These are phyloP conservation scores for Eulemur albifrons DNA, from an alignment of 2,797 vertebrate genomes.

Conservation along the genomic window DNA sequence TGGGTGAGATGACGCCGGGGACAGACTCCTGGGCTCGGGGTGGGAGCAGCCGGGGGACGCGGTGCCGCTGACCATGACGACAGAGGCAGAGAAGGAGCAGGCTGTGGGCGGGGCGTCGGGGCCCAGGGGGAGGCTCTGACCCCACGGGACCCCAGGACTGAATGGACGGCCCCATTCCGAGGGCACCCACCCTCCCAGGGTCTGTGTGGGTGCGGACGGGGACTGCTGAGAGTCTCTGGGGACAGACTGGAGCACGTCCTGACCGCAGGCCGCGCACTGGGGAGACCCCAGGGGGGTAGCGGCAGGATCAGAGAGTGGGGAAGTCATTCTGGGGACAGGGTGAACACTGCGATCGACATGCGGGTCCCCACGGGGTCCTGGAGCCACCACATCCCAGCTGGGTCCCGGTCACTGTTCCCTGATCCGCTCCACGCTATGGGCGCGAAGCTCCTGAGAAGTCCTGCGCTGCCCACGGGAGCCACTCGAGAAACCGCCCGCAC, in stretches of 20 bases:
- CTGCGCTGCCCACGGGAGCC: not conserved
- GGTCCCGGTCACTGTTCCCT: fast-evolving
- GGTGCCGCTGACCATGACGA: fast-evolving
- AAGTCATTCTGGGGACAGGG: not conserved
- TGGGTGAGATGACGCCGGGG: not conserved
- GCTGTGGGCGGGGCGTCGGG: not conserved
- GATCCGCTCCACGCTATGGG: fast-evolving
- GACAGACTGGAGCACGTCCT: too few species aligned
- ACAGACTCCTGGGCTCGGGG: not conserved
- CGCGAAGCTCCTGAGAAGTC: not conserved
- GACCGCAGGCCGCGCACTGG: fast-evolving
- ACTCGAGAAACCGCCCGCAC: not conserved
- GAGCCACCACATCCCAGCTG: fast-evolving
- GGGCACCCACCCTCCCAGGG: too few species aligned
- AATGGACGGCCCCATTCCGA: too few species aligned
- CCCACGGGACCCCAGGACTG: not conserved
- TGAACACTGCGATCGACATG: fast-evolving
- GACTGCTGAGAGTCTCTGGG: too few species aligned
- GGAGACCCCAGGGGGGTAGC: fast-evolving
- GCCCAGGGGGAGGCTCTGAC: too few species aligned
- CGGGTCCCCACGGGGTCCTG: fast-evolving
- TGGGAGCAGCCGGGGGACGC: not conserved
- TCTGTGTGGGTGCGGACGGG: fast-evolving
- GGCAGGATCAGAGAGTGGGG: too few species aligned
- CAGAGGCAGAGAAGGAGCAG: not conserved